phyloP scores from a whole-genome alignment of 2,888 invertebrate species.

The Acleris sparsana region DNA sequence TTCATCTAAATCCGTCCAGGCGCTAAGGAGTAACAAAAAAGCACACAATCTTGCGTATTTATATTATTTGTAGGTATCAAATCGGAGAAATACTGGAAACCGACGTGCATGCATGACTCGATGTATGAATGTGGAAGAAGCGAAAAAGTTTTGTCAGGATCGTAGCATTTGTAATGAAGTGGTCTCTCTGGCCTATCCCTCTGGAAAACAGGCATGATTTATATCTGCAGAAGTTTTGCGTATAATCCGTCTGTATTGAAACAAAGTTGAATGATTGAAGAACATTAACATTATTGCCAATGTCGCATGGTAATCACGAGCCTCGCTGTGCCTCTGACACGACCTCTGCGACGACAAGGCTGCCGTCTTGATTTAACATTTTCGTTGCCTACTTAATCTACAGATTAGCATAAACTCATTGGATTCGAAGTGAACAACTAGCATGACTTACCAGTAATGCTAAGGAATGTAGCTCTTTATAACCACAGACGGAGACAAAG shows the following conservation, averaged over 20 bases:
- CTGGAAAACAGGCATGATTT: too few relatives aligned
- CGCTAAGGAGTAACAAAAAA: too few relatives aligned
- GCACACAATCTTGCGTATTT: too few relatives aligned
- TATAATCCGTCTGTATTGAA: neutral
- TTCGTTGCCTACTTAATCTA: slow-evolving; percentile 6
- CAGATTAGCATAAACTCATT: slow-evolving; percentile 7
- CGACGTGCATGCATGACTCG: too few relatives aligned
- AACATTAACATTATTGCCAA: slow-evolving; percentile 11
- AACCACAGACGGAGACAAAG: too few relatives aligned
- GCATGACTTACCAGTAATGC: slow-evolving; percentile 1
- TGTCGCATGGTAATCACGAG: slow-evolving; percentile 23
- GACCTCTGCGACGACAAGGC: slow-evolving; percentile 22
- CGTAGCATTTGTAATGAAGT: too few relatives aligned
- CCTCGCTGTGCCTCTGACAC: slow-evolving; percentile 25
- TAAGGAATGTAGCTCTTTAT: neutral
- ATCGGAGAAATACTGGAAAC: too few relatives aligned
- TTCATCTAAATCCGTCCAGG: too few relatives aligned
- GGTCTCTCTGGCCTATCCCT: too few relatives aligned
- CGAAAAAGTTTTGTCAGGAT: too few relatives aligned
- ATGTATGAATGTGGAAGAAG: too few relatives aligned
- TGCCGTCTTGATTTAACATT: slow-evolving; percentile 6
- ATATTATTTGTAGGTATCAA: neutral
- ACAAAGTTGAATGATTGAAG: neutral
- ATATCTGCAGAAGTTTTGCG: neutral
- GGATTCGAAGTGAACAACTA: neutral